Evolutionary conservation across 2,888 invertebrate species (phyloP).

Genomic region (Thecocarcelia acutangulata): DNA sequence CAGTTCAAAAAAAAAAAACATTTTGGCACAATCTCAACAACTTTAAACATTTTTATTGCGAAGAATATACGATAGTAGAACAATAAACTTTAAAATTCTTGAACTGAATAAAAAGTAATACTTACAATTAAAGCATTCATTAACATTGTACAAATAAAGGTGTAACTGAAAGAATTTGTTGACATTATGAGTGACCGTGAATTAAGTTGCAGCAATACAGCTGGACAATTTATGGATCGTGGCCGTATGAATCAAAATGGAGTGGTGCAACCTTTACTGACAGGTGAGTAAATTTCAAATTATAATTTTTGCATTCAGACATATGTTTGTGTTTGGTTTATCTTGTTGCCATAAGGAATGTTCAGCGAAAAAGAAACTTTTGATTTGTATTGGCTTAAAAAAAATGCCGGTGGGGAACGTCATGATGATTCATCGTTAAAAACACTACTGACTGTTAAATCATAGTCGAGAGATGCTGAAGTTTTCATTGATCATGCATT

Average conservation of each 20-base stretch:
- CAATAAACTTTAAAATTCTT: slow-evolving; percentile 31
- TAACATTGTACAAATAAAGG: slow-evolving; percentile 15
- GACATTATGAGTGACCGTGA: slow-evolving; percentile 79
- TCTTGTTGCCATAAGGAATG: too few species aligned
- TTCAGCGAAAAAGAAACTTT: too few species aligned
- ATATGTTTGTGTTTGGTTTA: too few species aligned
- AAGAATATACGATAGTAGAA: slow-evolving; percentile 13
- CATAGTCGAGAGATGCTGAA: too few species aligned
- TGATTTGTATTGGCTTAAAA: too few species aligned
- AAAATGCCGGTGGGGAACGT: too few species aligned
- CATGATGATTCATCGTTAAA: too few species aligned
- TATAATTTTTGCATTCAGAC: slow-evolving; percentile 8
- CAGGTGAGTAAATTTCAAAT: slow-evolving; percentile 84
- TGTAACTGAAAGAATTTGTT: slow-evolving; percentile 10
- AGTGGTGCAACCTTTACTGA: slow-evolving; percentile 93
- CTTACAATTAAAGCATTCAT: slow-evolving; percentile 7
- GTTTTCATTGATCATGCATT: too few species aligned
- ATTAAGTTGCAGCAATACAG: slow-evolving; percentile 75
- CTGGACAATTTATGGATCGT: slow-evolving; percentile 79
- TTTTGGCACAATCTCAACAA: too few species aligned
- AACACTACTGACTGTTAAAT: too few species aligned
- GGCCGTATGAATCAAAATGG: slow-evolving; percentile 81
- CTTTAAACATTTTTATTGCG: background rate
- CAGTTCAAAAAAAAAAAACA: slow-evolving; percentile 4
- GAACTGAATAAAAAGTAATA: background rate